Evolutionary conservation across 2,888 invertebrate species (phyloP), one percentile per base, ranked within the genome.

Genomic region (Agrotis ipsilon): DNA sequence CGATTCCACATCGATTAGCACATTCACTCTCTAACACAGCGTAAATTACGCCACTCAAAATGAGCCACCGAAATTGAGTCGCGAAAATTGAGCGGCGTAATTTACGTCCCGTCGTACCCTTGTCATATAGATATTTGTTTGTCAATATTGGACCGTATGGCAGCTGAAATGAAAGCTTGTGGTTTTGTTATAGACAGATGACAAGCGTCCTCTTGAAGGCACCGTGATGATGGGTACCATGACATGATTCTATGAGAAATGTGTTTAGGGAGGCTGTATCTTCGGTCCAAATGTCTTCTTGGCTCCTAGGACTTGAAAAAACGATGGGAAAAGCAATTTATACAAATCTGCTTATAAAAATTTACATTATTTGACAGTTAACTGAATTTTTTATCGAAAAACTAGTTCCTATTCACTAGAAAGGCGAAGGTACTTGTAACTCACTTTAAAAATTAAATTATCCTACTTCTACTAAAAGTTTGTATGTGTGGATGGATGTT

Each of bases 71-170:
- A 68, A 49, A 21, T 27, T 49, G 43, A 14, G 43, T 27, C 19
- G 48, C 45, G 13, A 24, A 65, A 55, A 64, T 75, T 77, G 46
- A 77, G 52, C 18, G 16, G 4, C 24, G 48, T 48, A 62, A 16
- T 45, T 62, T 52, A 58, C 71, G 62, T 32, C 43, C 57, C 39
- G 70, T 55, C 13, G 0, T 45, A 61, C 51, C 73, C 86, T 19
- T 80, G 83, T 78, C 73, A 81, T 77, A 82, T 49, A 67, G 87
- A 80, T 87, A 80, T 87, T 87, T 85, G 92, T 88, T 86, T 86
- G 93, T 94, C 96, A 96, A 95, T 95, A 96, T 95, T 95, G 96
- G 96, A 96, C 96, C 92, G 91, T 89, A 87, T 86, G 88, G 84
- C 85, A 90, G 92, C 90, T 82, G 69, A 65, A 52, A 92, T 94